A percentile compares a stretch with the other conserved stretches of the same genome.
phyloP scores from a whole-genome alignment of 1,140 invertebrate species.

The Asobara japonica region DNA sequence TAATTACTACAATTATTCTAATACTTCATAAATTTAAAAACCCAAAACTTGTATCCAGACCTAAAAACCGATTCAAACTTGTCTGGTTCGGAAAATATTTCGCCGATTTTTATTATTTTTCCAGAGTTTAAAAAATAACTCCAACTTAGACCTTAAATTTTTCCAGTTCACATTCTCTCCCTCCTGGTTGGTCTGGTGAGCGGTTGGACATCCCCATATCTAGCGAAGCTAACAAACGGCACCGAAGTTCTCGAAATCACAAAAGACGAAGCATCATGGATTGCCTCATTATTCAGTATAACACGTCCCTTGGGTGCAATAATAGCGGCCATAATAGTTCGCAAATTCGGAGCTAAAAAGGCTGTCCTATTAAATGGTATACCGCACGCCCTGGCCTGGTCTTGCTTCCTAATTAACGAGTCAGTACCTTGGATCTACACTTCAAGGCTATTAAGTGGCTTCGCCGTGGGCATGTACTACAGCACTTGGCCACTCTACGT shows the following conservation, averaged over 20 bases:
- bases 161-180: conserved; percentile 54
- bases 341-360: conserved; percentile 73
- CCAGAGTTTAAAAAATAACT: background rate
- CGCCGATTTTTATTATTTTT: background rate
- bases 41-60: too few relatives aligned
- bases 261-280: conserved; percentile 72
- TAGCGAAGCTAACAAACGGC: conserved; percentile 63
- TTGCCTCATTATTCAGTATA: conserved; percentile 70
- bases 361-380: conserved; percentile 71
- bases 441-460: conserved; percentile 68
- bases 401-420: conserved; percentile 68
- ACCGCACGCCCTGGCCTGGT: conserved; percentile 73
- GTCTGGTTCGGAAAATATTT: too few relatives aligned
- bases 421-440: conserved; percentile 67
- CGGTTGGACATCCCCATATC: conserved; percentile 71
- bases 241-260: conserved; percentile 67
- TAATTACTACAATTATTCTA: too few relatives aligned
- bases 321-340: conserved; percentile 50
- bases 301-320: conserved; percentile 56
- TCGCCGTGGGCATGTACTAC: conserved; percentile 73
- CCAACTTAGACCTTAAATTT: background rate
- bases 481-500: conserved; percentile 74
- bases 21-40: too few relatives aligned
- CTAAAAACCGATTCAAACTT: too few relatives aligned
- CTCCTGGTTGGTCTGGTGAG: conserved; percentile 54